A percentile compares a stretch with the other conserved stretches of the same genome.
These are phyloP conservation scores for Agrotis ipsilon DNA, from an alignment of 2,888 invertebrate genomes.

Conservation along the genomic window DNA sequence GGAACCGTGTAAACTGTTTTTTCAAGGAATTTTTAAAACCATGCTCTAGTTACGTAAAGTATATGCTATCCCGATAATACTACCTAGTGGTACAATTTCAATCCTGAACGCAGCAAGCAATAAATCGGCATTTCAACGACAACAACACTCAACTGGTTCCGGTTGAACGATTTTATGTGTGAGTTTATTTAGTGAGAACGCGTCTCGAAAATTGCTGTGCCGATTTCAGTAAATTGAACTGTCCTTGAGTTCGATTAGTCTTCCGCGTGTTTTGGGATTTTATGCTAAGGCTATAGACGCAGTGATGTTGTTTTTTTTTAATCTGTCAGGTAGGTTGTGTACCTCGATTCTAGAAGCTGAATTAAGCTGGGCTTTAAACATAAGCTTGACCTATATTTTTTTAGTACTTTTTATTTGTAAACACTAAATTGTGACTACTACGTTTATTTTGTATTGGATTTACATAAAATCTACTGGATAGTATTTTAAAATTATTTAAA, in stretches of 20 bases:
- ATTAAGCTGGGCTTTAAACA: too few species aligned
- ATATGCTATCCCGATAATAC: neutral
- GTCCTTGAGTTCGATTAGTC: conserved; percentile 43
- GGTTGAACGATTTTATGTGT: conserved; percentile 10
- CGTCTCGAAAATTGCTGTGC: conserved; percentile 37
- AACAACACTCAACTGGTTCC: conserved; percentile 13
- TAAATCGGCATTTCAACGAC: conserved; percentile 28
- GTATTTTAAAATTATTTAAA: too few species aligned
- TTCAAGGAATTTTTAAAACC: too few species aligned
- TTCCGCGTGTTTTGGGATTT: conserved; percentile 31
- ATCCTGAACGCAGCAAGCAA: neutral
- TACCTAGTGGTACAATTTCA: neutral
- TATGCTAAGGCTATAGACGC: neutral
- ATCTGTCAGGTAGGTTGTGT: neutral
- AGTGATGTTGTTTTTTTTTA: neutral
- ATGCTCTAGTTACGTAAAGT: neutral
- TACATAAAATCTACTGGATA: too few species aligned
- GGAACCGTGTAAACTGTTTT: too few species aligned
- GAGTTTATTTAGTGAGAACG: conserved; percentile 7
- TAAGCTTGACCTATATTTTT: too few species aligned
- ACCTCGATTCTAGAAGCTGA: too few species aligned
- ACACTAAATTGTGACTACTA: too few species aligned
- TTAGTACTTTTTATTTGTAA: too few species aligned
- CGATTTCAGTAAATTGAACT: conserved; percentile 42
- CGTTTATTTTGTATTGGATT: too few species aligned